Base-by-base conservation (phyloP, 2,888 invertebrate genomes). In the Isoperla grammatica region DNA sequence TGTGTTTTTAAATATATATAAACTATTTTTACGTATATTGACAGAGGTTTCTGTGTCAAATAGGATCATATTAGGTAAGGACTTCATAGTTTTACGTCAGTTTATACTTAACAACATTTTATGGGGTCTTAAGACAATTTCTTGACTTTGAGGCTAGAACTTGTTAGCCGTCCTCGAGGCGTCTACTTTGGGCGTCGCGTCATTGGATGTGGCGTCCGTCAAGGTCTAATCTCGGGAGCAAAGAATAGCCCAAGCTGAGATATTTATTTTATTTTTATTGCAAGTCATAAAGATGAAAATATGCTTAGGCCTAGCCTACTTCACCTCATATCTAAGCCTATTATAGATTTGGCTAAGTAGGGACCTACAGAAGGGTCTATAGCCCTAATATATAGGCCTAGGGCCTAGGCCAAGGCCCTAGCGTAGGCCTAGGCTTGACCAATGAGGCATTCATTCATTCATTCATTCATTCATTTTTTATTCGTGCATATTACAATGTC, bases 141-240 rank as follows among this genome's bases (percentile, higher is more conserved):
- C 20, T 46, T 46, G 20, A 19, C 19, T 17, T 46, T 46, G 20
- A 20, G 46, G 20, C 22, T 22, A 22, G 17, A 46, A 20, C n/a
- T 22, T 19, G 46, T 20, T 39, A 53, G 12, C 15, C 37, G 37
- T 53, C 37, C 53, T 20, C n/a, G n/a, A 53, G 53, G 53, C 53
- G 53, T 53, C 53, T 39, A 53, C 35, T 17, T 53, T 39, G 53
- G 53, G 53, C 53, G 53, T 53, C 53, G 19, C 53, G 53, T 53
- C 53, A 37, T 35, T 23, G 35, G 37, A 45, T 45, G 29, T 4
- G 8, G 29, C 29, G 29, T 29, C 29, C 29, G 29, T 29, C 29
- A 29, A 29, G 29, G 29, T 29, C 29, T 29, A 29, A 29, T 29
- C 29, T 29, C 29, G 29, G 4, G 29, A 29, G 29, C 29, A 4